phyloP scores from a whole-genome alignment of 2,797 vertebrate genomes.

The Sebastes paucispinis region DNA sequence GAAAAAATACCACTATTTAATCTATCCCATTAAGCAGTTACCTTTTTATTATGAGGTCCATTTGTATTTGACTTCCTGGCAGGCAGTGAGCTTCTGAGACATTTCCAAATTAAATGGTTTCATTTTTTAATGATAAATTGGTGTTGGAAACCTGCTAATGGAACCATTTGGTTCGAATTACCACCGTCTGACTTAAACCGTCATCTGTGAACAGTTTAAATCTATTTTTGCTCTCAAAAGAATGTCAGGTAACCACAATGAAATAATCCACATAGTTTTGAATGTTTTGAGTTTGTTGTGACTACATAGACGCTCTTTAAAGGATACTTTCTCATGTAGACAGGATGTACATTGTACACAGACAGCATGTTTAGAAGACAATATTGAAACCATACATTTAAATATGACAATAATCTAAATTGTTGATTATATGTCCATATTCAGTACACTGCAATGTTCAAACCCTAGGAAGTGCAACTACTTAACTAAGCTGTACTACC shows the following conservation, averaged over 20 bases:
- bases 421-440: not conserved
- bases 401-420: not conserved
- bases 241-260: constrained; percentile 19
- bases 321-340: not conserved
- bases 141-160: constrained; percentile 2
- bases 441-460: not conserved
- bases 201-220: constrained; percentile 13
- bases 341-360: not conserved
- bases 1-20: too few species aligned
- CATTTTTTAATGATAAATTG: not conserved
- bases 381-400: not conserved
- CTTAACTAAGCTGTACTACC: constrained; percentile 55
- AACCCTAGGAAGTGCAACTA: not conserved
- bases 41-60: not conserved
- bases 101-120: not conserved
- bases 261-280: not conserved
- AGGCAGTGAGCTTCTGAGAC: not conserved
- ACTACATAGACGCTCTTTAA: not conserved
- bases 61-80: not conserved
- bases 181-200: not conserved
- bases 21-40: not conserved
- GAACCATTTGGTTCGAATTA: not conserved
- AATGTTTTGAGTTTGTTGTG: not conserved
- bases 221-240: constrained; percentile 8
- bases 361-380: not conserved